Base-by-base conservation (phyloP, 2,888 invertebrate species). In the Dolichopus griseipennis region DNA sequence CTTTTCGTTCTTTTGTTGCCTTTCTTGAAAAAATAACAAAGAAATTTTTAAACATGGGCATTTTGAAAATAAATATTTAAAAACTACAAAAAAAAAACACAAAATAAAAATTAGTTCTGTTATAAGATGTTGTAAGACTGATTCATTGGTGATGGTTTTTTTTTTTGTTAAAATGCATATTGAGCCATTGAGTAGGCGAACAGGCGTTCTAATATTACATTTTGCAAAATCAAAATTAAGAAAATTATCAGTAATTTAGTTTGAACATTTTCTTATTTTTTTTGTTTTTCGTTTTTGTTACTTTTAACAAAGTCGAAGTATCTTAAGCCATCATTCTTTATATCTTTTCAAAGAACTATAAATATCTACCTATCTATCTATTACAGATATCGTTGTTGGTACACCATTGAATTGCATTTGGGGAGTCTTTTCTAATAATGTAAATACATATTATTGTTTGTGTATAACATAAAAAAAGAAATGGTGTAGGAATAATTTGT, bases 151-250 rank as follows among this genome's bases (percentile, higher is more conserved):
- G 52, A 52, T 52, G 52, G 52, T 6, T 52, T 15, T 27, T n/a
- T 43, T 43, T 43, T 6, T 52, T 52, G 18, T 18, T 18, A 2
- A 52, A 52, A 52, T 52, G 1, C 52, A 52, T 18, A 18, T 52
- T 2, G 18, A 52, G 18, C 15, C 18, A 52, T 18, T 52, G 52
- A 52, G 52, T 52, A 52, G 52, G 52, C 52, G 52, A 52, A 18
- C 52, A 52, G 52, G 52, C 52, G 52, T 52, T 52, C 52, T 52
- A 52, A 52, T 52, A 52, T 52, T 52, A 52, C 52, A 15, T 52
- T 52, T 52, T 52, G 52, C 52, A n/a, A 52, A 52, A 52, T 18
- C 41, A 52, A 52, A 15, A 52, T 18, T 15, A 52, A 52, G 18
- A 52, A 52, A 52, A 52, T 18, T 52, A 52, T 7, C 15, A 18